These are phyloP conservation scores for Hylia prasina DNA, from an alignment of 2,113 vertebrate species.

Conservation along the genomic window DNA sequence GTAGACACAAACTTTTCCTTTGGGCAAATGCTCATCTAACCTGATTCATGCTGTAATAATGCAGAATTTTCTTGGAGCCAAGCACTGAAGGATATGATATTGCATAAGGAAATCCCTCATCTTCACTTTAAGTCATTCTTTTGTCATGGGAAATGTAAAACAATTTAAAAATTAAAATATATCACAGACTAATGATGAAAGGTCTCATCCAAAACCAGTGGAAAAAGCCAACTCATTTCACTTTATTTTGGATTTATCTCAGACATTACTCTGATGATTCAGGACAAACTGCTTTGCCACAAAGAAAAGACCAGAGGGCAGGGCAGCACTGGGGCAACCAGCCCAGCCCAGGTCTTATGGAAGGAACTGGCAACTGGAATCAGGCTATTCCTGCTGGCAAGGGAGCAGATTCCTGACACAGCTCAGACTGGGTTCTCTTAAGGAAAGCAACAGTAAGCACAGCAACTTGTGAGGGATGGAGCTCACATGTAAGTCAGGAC, in stretches of 20 bases:
- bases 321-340: not conserved
- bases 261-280: not conserved
- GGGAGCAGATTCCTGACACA: not conserved
- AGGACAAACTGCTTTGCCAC: not conserved
- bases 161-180: not conserved
- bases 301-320: not conserved
- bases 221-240: not conserved
- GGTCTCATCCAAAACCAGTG: not conserved
- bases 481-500: not conserved
- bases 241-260: not conserved
- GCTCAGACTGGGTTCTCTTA: not conserved
- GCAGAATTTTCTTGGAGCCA: not conserved
- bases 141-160: slow-evolving; percentile 15
- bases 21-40: not conserved
- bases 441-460: not conserved
- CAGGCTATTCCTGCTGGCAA: not conserved
- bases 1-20: not conserved
- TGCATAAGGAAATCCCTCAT: not conserved
- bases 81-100: not conserved
- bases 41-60: not conserved
- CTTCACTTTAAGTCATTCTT: not conserved
- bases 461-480: slow-evolving; percentile 5
- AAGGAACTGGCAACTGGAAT: not conserved
- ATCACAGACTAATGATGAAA: not conserved
- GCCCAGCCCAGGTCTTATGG: not conserved